Percentiles rank a stretch among this genome's conserved stretches.
phyloP scores from a whole-genome alignment of 2,797 vertebrate species.

The Coracias cyanogaster region DNA sequence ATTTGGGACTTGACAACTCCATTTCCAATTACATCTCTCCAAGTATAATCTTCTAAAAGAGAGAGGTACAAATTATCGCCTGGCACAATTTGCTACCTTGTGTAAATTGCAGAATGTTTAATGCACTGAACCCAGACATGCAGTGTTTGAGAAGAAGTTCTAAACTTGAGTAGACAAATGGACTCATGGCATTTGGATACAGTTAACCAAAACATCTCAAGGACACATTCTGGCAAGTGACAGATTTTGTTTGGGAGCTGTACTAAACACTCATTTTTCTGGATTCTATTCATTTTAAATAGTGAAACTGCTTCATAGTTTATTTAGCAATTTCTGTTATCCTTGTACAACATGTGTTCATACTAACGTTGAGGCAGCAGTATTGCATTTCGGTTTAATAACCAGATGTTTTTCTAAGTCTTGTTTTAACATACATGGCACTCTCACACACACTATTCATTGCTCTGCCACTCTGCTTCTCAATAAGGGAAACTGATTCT shows the following conservation, averaged over 20 bases:
- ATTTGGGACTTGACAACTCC: not conserved
- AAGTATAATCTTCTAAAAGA: not conserved
- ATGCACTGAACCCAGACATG: not conserved
- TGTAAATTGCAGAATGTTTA: not conserved
- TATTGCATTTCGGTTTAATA: not conserved
- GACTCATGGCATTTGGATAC: not conserved
- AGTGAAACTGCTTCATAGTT: not conserved
- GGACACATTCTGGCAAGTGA: not conserved
- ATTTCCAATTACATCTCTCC: not conserved
- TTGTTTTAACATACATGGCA: not conserved
- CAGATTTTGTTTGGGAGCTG: not conserved
- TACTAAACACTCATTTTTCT: not conserved
- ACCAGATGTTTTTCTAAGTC: not conserved
- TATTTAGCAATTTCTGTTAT: constrained; percentile 11
- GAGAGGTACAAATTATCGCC: not conserved
- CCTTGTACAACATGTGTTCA: constrained; percentile 2
- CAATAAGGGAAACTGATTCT: not conserved
- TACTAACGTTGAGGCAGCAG: not conserved
- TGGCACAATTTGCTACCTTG: not conserved
- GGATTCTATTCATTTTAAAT: not conserved
- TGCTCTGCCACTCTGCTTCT: not conserved
- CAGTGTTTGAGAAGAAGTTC: not conserved
- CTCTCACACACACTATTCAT: not conserved
- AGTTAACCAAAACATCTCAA: not conserved
- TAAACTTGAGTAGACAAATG: not conserved